phyloP scores from a whole-genome alignment of 2,113 vertebrate species.

The Sula dactylatra region DNA sequence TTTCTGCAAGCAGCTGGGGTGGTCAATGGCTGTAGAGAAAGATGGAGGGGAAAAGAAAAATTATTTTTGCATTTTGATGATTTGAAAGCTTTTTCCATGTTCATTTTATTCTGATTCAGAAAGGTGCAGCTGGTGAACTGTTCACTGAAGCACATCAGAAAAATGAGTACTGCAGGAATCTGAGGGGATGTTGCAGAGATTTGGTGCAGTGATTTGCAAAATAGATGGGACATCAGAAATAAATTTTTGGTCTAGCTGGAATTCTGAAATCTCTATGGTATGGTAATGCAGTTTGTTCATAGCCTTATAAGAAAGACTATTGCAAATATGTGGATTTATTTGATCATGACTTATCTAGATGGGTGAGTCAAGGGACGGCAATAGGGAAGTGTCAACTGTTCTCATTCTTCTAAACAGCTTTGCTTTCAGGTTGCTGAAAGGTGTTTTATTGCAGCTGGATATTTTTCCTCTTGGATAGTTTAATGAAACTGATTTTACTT shows the following conservation, averaged over 20 bases:
- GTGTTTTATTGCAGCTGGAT: neutral
- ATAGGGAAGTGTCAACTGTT: neutral
- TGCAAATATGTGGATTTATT: conserved; percentile 3
- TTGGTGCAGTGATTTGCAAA: conserved; percentile 46
- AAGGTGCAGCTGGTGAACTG: neutral
- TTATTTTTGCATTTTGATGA: neutral
- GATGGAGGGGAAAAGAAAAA: neutral
- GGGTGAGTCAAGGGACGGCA: neutral
- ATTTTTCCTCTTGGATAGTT: conserved; percentile 15
- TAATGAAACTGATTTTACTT: neutral
- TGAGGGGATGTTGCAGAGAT: neutral
- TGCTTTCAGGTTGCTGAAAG: conserved; percentile 14
- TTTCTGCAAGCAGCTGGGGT: neutral
- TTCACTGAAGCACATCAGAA: neutral
- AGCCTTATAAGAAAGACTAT: neutral
- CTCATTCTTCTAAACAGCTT: conserved; percentile 20
- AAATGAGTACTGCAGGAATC: neutral
- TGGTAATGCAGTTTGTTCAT: neutral
- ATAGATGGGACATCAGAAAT: neutral
- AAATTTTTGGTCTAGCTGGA: neutral
- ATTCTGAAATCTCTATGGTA: neutral
- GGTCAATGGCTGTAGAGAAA: neutral
- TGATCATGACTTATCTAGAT: neutral
- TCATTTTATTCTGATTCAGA: neutral
- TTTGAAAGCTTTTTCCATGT: neutral